Base-by-base conservation (phyloP, 53 echinoderm and acorn worm genomes). In the Henricia sp. region DNA sequence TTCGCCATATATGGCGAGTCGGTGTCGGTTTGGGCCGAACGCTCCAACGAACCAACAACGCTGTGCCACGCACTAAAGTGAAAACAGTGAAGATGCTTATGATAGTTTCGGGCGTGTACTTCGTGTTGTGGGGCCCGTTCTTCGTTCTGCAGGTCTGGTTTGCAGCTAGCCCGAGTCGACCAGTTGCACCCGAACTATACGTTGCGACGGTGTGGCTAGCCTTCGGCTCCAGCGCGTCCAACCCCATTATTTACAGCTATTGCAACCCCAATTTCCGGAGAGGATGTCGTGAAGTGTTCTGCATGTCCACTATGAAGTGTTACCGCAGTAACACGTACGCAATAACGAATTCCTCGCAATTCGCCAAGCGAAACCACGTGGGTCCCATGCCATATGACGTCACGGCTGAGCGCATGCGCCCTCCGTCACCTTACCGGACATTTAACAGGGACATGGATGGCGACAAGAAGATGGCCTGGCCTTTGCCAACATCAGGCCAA, bases 201-300 rank as follows among this genome's bases (percentile, higher is more conserved):
- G 70, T 86, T 14, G 84, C 83, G 6, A 83, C 82, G 3, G 86
- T 90, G 17, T 93, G 94, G 99, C 62, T 95, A 8, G 90, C 99
- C 6, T 95, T 95, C 71, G 85, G 95, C 4, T 88, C 89, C 23
- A 92, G 99, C 48, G 99, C 92, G 14, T 92, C 90, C 37, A 99
- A 95, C 82, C 94, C 95, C 1, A 71, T 92, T 44, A 91, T 99
- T 19, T 99, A 99, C 59, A 74, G 92, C 33, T 88, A 88, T 51
- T 99, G 92, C 67, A 99, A 99, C 44, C 86, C 94, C 0, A 99
- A 99, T 77, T 99, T 99, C 91, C 88, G 99, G n/a, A 83, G 95
- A 25, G 99, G 99, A 10, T 99, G 99, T 19, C 92, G 92, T 42
- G 99, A 99, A 54, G 91, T 99, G 21, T 92, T 92, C 65, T 99